Conservation (phyloP, 1,140 invertebrate genomes). For the Acyrthosiphon pisum region DNA sequence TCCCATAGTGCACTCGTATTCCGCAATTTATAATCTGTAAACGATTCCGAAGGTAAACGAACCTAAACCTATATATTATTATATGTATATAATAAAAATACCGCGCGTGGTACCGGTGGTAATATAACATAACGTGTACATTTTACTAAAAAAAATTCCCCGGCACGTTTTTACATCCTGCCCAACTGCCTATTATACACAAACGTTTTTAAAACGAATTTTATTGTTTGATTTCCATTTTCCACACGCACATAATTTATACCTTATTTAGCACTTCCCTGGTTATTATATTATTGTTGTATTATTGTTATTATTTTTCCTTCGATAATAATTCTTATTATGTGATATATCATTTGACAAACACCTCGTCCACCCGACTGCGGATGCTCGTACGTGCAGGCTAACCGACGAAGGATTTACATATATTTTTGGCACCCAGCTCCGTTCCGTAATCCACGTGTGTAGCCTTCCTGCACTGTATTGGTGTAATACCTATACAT, state of each 20-base stretch:
- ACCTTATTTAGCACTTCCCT: slow-evolving; percentile 53
- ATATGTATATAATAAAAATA: background rate
- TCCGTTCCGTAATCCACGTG: background rate
- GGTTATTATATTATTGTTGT: background rate
- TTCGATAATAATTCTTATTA: background rate
- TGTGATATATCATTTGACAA: slow-evolving; percentile 41
- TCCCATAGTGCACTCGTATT: background rate
- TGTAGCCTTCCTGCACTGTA: background rate
- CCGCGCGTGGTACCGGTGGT: background rate
- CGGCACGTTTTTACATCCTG: slow-evolving; percentile 56
- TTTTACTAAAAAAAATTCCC: slow-evolving; percentile 55
- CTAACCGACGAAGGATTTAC: slow-evolving; percentile 29
- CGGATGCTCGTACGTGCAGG: slow-evolving; percentile 41
- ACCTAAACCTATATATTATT: background rate
- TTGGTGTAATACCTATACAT: background rate
- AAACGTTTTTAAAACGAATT: slow-evolving; percentile 28
- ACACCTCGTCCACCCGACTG: background rate
- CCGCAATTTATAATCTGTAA: slow-evolving; percentile 49
- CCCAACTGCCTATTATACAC: background rate
- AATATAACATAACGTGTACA: background rate
- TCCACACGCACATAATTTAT: slow-evolving; percentile 37
- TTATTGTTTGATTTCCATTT: slow-evolving; percentile 40
- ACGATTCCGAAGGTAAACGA: slow-evolving; percentile 40
- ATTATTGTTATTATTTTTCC: slow-evolving; percentile 27
- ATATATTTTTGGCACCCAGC: slow-evolving; percentile 53